Evolutionary conservation across 1,140 invertebrate genomes (phyloP).

Genomic region (Cydia splendana): DNA sequence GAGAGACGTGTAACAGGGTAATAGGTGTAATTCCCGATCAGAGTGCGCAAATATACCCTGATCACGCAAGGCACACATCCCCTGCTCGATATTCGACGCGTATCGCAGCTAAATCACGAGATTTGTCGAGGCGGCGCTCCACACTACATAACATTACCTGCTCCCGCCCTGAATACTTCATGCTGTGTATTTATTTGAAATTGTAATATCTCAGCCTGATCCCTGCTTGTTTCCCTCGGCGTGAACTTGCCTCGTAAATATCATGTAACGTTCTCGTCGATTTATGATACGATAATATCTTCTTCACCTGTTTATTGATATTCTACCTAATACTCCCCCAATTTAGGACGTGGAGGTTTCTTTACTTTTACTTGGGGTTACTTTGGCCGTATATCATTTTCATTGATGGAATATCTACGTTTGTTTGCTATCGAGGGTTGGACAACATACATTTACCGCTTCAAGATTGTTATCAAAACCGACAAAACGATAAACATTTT

Average conservation of each 20-base stretch:
- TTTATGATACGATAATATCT: constrained; percentile 61
- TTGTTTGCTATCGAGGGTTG: constrained; percentile 17
- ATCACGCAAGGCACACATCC: constrained; percentile 71
- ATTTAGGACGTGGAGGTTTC: constrained; percentile 27
- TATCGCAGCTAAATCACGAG: constrained; percentile 76
- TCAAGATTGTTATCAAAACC: constrained; percentile 23
- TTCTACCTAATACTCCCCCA: constrained; percentile 28
- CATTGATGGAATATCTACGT: constrained; percentile 22
- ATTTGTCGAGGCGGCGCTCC: constrained; percentile 72
- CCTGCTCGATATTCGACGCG: constrained; percentile 72
- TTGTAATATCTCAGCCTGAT: constrained; percentile 75
- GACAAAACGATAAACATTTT: constrained; percentile 27
- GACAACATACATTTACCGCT: constrained; percentile 17
- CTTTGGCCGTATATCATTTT: constrained; percentile 17
- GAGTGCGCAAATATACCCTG: constrained; percentile 69
- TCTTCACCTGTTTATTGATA: constrained; percentile 41
- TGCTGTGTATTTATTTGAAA: constrained; percentile 76
- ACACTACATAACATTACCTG: constrained; percentile 74
- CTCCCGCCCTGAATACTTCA: constrained; percentile 73
- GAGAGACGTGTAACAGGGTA: constrained; percentile 37
- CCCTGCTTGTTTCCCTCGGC: constrained; percentile 67
- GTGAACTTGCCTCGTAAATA: constrained; percentile 71
- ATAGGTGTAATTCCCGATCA: constrained; percentile 72
- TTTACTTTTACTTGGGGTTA: constrained; percentile 34
- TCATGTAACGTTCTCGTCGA: constrained; percentile 57